Evolutionary conservation across 2,797 vertebrate genomes (phyloP).

Genomic region (Sebastes aleutianus): DNA sequence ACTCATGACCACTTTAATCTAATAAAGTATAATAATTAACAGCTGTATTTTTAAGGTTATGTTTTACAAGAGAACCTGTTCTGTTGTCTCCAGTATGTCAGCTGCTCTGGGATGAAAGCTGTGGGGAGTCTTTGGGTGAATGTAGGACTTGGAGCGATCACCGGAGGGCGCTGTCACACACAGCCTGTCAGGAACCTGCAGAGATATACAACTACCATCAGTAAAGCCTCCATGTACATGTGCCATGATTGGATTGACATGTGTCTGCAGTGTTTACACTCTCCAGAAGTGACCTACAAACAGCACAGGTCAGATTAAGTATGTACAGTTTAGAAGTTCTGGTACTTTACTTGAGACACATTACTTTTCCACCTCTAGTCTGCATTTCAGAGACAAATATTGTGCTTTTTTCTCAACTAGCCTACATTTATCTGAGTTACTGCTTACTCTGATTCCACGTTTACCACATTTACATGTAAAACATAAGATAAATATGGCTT

Average conservation of each 20-base stretch:
- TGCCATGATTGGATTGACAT: not conserved
- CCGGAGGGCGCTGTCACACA: slow-evolving; percentile 73
- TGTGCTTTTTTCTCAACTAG: not conserved
- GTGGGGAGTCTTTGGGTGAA: slow-evolving; percentile 47
- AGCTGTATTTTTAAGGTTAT: not conserved
- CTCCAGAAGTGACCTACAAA: not conserved
- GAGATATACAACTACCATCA: not conserved
- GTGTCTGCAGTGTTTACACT: not conserved
- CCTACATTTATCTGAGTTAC: not conserved
- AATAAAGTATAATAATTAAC: not conserved
- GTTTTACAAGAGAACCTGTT: not conserved
- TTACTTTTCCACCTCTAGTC: not conserved
- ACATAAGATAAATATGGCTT: not conserved
- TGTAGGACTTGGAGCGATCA: slow-evolving; percentile 71
- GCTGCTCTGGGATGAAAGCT: not conserved
- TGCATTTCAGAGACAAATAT: not conserved
- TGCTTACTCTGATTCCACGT: not conserved
- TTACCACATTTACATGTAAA: not conserved
- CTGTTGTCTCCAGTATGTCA: not conserved
- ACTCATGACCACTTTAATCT: not conserved
- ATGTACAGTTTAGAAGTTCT: not conserved
- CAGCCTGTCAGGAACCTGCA: slow-evolving; percentile 45
- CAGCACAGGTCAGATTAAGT: not conserved
- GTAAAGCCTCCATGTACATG: not conserved
- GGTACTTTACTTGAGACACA: not conserved